Conservation (phyloP, 64 coral and sea anemone species). For the Actinia equina region DNA sequence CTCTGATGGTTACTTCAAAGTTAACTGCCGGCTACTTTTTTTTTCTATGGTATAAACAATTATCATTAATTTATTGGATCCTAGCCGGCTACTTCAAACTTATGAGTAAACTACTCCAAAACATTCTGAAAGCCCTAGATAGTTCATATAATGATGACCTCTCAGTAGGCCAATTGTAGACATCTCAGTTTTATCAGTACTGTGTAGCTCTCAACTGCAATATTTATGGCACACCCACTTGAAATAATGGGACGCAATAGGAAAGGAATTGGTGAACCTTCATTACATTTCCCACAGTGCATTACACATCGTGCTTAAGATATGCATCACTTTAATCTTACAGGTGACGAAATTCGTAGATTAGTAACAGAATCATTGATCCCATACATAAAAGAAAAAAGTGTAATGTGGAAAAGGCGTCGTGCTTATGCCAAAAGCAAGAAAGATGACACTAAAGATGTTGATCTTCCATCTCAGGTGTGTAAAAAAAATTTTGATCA, state of each 20-base stretch:
- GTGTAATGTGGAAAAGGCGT: slow-evolving; percentile 61
- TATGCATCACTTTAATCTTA: neutral
- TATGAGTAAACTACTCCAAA: too few relatives aligned
- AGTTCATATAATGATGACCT: neutral
- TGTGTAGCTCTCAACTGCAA: neutral
- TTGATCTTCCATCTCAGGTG: slow-evolving; percentile 62
- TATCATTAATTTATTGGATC: too few relatives aligned
- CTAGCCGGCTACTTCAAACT: too few relatives aligned
- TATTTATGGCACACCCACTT: too few relatives aligned
- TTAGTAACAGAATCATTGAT: slow-evolving; percentile 87
- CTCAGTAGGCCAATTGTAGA: neutral
- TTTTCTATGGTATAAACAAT: too few relatives aligned
- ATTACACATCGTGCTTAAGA: neutral
- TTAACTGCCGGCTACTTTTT: too few relatives aligned
- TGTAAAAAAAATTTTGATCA: neutral
- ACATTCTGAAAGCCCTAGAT: too few relatives aligned
- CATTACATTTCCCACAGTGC: neutral
- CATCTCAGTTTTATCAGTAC: neutral
- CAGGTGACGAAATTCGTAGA: slow-evolving; percentile 95
- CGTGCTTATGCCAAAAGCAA: slow-evolving; percentile 79
- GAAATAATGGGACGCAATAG: too few relatives aligned
- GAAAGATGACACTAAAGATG: slow-evolving; percentile 58
- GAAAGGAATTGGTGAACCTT: neutral
- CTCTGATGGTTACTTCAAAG: too few relatives aligned
- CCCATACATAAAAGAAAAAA: slow-evolving; percentile 86